Evolutionary conservation across 2,113 vertebrate species (phyloP).

Genomic region (Osmerus eperlanus): DNA sequence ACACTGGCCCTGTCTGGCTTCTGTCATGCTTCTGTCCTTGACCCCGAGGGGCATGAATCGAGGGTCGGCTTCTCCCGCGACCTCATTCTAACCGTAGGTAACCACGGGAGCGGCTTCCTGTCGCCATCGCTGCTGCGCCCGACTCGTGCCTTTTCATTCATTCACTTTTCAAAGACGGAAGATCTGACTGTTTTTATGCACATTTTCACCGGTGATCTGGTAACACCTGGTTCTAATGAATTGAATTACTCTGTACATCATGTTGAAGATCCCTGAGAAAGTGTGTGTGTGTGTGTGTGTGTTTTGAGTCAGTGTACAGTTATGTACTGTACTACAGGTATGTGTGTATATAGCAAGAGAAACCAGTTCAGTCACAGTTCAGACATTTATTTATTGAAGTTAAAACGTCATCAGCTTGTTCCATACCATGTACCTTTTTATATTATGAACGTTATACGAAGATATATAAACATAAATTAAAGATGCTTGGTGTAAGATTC

Average conservation of each 20-base stretch:
- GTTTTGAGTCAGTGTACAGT: background rate
- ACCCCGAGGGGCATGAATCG: no score
- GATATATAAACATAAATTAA: no score
- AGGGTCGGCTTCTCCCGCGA: no score
- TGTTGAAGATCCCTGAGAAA: background rate
- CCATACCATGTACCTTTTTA: background rate
- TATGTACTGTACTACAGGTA: background rate
- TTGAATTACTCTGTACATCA: background rate
- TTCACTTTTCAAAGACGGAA: no score
- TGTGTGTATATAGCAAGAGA: slow-evolving; percentile 6
- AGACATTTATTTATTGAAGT: background rate
- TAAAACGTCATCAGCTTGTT: background rate
- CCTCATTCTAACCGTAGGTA: no score
- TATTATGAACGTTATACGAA: no score
- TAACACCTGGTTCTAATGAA: background rate
- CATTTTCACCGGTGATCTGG: background rate
- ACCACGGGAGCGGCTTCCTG: no score
- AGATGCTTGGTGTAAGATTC: no score
- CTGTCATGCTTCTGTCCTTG: no score
- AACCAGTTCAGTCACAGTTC: background rate
- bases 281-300: slow-evolving; percentile 6
- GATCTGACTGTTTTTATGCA: background rate
- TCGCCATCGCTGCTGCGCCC: no score
- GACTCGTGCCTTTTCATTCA: no score
- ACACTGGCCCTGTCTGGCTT: no score